These are phyloP conservation scores for Miltochrista miniata DNA, from an alignment of 2,888 invertebrate species.

Conservation along the genomic window DNA sequence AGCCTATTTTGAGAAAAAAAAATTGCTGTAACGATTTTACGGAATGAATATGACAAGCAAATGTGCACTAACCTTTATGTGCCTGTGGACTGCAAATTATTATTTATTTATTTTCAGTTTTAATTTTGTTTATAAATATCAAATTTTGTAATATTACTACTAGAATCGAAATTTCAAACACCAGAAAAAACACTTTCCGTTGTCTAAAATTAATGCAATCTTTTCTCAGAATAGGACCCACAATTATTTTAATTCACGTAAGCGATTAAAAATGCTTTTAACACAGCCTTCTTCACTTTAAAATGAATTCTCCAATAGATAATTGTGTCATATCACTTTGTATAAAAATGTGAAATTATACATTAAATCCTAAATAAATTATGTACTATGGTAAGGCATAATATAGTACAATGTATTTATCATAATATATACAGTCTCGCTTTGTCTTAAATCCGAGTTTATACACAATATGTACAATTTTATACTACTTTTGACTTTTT, in stretches of 20 bases:
- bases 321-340: slow-evolving; percentile 35
- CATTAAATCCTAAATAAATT: slow-evolving; percentile 40
- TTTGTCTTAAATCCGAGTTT: slow-evolving; percentile 73
- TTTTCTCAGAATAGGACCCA: slow-evolving; percentile 8
- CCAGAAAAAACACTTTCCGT: no score
- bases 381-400: slow-evolving; percentile 71
- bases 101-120: no score
- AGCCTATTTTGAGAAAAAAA: slow-evolving; percentile 18
- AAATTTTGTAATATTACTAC: no score
- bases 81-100: no score
- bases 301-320: slow-evolving; percentile 44
- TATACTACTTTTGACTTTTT: slow-evolving; percentile 48
- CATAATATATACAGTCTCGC: slow-evolving; percentile 80
- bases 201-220: neutral
- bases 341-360: slow-evolving; percentile 48
- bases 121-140: no score
- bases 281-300: slow-evolving; percentile 72
- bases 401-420: slow-evolving; percentile 70
- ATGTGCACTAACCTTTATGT: no score
- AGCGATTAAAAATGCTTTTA: slow-evolving; percentile 71
- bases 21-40: no score
- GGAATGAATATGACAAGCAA: no score
- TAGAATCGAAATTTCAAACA: no score
- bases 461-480: slow-evolving; percentile 61
- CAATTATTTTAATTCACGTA: slow-evolving; percentile 24